Conservation (phyloP, 2,888 invertebrate genomes). For the Philaethria dido region DNA sequence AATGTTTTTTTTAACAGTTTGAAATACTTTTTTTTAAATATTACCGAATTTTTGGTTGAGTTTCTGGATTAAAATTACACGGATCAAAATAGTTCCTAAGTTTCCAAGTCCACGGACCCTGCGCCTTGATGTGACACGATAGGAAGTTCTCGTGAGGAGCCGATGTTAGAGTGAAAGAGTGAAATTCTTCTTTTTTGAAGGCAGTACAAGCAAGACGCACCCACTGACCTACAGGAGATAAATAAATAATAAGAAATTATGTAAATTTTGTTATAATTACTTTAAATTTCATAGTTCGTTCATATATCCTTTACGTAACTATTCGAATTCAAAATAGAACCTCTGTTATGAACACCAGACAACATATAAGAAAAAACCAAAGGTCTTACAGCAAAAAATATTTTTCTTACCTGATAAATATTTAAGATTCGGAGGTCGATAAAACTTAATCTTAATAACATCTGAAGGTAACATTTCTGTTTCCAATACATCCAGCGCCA, state of each 20-base stretch:
- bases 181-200: conserved; percentile 94
- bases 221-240: conserved; percentile 89
- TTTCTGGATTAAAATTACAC: conserved; percentile 93
- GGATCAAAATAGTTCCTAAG: conserved; percentile 97
- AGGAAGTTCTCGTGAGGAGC: conserved; percentile 98
- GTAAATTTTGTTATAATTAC: background rate
- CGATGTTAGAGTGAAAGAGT: conserved; percentile 97
- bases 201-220: conserved; percentile 96
- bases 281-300: background rate
- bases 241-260: background rate
- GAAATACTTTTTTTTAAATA: background rate
- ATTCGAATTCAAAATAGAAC: too few relatives aligned
- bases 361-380: too few relatives aligned
- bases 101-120: conserved; percentile 98
- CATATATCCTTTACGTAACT: too few relatives aligned
- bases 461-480: conserved; percentile 97
- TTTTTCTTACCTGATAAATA: conserved; percentile 87
- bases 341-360: too few relatives aligned
- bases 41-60: conserved; percentile 90
- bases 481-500: conserved; percentile 96
- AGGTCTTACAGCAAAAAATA: background rate
- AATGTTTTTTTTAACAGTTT: too few relatives aligned
- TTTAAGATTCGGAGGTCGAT: conserved; percentile 96
- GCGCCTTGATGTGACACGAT: conserved; percentile 96
- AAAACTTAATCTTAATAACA: conserved; percentile 97